These are phyloP conservation scores for Otis tarda DNA, from an alignment of 2,113 vertebrate genomes.

Conservation along the genomic window DNA sequence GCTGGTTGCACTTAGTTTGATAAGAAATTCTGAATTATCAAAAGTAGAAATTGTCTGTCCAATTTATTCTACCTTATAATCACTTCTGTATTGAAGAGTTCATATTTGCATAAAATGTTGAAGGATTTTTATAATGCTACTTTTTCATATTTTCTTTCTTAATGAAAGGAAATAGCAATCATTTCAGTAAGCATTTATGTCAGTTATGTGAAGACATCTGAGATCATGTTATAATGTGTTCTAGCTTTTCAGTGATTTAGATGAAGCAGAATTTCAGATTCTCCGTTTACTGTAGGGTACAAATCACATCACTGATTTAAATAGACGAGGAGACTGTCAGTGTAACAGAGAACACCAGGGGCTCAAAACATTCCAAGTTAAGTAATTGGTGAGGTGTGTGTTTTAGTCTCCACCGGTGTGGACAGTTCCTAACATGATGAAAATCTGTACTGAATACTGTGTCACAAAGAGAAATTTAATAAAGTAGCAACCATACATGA, in stretches of 20 bases:
- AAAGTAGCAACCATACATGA: not conserved
- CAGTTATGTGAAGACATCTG: not conserved
- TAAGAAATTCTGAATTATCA: not conserved
- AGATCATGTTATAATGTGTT: not conserved
- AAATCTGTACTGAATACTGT: not conserved
- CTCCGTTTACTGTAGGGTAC: not conserved
- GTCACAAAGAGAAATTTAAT: not conserved
- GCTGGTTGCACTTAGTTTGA: not conserved
- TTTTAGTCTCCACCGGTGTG: not conserved
- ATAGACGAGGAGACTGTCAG: not conserved
- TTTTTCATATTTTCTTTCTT: not conserved
- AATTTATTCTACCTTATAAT: conserved; percentile 22
- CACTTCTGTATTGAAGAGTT: not conserved
- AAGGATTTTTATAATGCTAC: not conserved
- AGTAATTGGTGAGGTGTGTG: not conserved
- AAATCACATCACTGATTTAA: not conserved
- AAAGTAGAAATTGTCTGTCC: not conserved
- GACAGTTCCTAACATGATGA: not conserved
- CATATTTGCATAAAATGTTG: not conserved
- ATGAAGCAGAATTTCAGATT: not conserved
- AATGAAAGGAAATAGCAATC: not conserved
- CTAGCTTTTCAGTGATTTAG: not conserved
- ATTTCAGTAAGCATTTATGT: not conserved
- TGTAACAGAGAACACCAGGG: not conserved
- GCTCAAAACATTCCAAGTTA: not conserved